Percentiles rank a stretch among this genome's conserved stretches.
phyloP scores from a whole-genome alignment of 2,888 invertebrate genomes.

The Venusia cambrica region DNA sequence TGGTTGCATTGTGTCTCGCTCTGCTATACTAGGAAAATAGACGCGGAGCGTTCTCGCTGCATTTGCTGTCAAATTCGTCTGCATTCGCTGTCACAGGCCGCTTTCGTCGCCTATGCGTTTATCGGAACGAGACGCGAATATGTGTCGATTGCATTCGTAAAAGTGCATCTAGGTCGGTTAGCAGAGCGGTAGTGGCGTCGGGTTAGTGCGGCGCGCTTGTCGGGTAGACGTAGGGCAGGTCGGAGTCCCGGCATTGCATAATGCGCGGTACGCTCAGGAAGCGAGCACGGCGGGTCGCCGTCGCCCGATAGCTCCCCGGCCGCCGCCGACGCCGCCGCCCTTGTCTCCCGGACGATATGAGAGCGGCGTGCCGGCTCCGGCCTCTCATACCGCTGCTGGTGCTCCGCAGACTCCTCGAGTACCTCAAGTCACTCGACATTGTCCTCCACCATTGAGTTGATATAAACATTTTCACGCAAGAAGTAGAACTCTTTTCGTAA shows the following conservation, averaged over 20 bases:
- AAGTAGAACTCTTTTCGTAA: constrained; percentile 41
- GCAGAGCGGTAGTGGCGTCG: constrained; percentile 66
- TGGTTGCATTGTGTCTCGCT: constrained; percentile 62
- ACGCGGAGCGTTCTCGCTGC: constrained; percentile 75
- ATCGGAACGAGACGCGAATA: constrained; percentile 81
- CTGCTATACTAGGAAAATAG: constrained; percentile 54
- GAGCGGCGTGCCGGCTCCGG: constrained; percentile 48
- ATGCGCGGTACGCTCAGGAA: constrained; percentile 59
- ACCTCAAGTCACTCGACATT: constrained; percentile 64
- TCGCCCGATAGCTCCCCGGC: constrained; percentile 17
- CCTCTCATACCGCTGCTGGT: constrained; percentile 61
- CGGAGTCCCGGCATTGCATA: constrained; percentile 66
- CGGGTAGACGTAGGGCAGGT: constrained; percentile 76
- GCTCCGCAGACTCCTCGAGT: constrained; percentile 65
- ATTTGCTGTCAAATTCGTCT: constrained; percentile 77
- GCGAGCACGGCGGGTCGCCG: constrained; percentile 45
- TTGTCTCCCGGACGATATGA: constrained; percentile 41
- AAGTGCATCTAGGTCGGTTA: constrained; percentile 80
- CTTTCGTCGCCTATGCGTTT: constrained; percentile 80
- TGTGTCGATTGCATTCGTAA: constrained; percentile 80
- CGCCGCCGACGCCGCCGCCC: constrained; percentile 11
- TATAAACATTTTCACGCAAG: constrained; percentile 34
- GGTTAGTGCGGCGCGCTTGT: constrained; percentile 68
- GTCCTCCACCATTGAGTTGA: constrained; percentile 26
- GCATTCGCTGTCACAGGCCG: constrained; percentile 79